Conservation (phyloP, 2,888 invertebrate genomes). For the Oscheius sp. region DNA sequence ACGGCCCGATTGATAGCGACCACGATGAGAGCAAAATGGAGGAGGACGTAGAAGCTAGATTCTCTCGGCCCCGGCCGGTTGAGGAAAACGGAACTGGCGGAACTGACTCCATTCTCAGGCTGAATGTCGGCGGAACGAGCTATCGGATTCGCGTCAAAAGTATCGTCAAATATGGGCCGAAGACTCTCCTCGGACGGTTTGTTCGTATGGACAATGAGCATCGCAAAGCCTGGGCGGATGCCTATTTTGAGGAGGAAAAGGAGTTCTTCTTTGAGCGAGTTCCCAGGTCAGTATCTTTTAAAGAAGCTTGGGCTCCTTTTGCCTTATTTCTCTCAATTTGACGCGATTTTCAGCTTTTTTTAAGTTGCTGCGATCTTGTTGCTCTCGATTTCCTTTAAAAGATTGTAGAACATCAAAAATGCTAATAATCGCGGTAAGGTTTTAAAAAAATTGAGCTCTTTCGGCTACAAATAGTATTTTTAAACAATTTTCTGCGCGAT, state of each 20-base stretch:
- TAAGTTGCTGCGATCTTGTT: too few species aligned
- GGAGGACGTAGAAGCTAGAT: conserved; percentile 17
- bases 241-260: conserved; percentile 66
- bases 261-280: conserved; percentile 69
- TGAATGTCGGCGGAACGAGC: conserved; percentile 67
- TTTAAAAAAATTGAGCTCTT: too few species aligned
- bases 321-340: too few species aligned
- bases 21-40: conserved; percentile 22
- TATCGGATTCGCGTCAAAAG: conserved; percentile 66
- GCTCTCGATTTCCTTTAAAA: too few species aligned
- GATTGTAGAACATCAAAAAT: too few species aligned
- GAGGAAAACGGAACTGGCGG: not conserved
- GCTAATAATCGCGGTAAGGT: too few species aligned
- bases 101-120: conserved; percentile 66
- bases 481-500: too few species aligned
- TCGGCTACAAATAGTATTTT: too few species aligned
- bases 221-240: conserved; percentile 65
- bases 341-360: too few species aligned
- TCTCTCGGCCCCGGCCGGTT: not conserved
- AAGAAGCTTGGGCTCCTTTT: too few species aligned
- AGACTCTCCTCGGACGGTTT: conserved; percentile 57
- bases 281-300: conserved; percentile 58
- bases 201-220: conserved; percentile 69
- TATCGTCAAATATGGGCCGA: conserved; percentile 66
- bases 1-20: conserved; percentile 8